These are phyloP conservation scores for Antheraea pernyi DNA, from an alignment of 1,140 invertebrate genomes.

Conservation along the genomic window DNA sequence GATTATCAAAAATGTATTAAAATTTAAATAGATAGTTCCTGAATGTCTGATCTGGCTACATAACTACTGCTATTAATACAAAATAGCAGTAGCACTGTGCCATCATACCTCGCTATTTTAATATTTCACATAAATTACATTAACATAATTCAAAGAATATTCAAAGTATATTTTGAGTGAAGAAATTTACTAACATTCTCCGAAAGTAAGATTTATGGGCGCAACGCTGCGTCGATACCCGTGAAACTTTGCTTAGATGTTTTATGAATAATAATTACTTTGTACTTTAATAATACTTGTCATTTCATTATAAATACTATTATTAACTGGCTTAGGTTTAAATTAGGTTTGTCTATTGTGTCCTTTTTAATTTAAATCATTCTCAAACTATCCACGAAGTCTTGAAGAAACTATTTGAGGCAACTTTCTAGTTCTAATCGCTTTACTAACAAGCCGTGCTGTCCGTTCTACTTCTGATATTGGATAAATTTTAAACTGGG, in stretches of 20 bases:
- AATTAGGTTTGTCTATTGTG: no score
- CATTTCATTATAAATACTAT: no score
- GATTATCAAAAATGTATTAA: no score
- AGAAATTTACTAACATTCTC: neutral
- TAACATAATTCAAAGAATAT: no score
- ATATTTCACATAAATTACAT: no score
- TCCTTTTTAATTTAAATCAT: neutral
- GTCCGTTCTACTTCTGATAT: neutral
- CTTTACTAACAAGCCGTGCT: neutral
- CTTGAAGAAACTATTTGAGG: neutral
- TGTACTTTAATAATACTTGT: no score
- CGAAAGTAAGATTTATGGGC: neutral
- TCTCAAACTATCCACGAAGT: neutral
- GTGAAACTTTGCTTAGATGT: slow-evolving; percentile 1
- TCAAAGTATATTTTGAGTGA: neutral
- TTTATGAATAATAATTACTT: slow-evolving; percentile 2
- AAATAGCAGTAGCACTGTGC: no score
- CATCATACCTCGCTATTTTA: no score
- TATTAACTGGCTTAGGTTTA: no score
- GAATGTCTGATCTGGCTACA: no score
- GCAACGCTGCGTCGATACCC: neutral
- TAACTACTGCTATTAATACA: no score
- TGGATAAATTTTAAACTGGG: neutral
- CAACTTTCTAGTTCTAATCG: neutral
- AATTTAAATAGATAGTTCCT: no score